Conservation (phyloP, 1,140 invertebrate species). For the Diprion similis region DNA sequence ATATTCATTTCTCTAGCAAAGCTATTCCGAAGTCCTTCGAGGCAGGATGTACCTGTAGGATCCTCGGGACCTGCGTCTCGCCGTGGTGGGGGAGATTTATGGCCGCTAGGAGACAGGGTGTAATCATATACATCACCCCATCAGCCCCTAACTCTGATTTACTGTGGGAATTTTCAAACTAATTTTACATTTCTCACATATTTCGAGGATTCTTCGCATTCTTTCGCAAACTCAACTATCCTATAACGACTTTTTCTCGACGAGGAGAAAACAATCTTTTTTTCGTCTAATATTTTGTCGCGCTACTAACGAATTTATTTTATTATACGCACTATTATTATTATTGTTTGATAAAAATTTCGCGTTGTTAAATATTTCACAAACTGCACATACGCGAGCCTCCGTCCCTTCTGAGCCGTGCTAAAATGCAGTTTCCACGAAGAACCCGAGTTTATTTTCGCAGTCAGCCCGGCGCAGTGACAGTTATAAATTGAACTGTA, state of each 20-base stretch:
- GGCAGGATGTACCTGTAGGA: constrained; percentile 39
- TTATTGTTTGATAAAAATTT: no score
- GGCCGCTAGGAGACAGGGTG: constrained; percentile 54
- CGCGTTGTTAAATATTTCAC: no score
- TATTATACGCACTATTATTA: no score
- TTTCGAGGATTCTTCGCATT: constrained; percentile 30
- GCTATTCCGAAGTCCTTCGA: constrained; percentile 35
- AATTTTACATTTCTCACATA: constrained; percentile 37
- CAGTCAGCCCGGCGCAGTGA: constrained; percentile 24
- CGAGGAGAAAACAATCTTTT: no score
- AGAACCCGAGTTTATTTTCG: constrained; percentile 40
- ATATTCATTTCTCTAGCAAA: constrained; percentile 22
- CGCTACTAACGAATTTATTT: no score
- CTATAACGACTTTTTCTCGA: no score
- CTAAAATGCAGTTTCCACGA: no score
- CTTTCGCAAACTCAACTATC: not conserved
- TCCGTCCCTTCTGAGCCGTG: no score
- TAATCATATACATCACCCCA: constrained; percentile 59
- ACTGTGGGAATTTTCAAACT: constrained; percentile 56
- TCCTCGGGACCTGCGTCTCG: constrained; percentile 32
- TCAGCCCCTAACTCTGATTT: constrained; percentile 57
- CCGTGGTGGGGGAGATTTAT: constrained; percentile 51
- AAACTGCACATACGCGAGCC: no score
- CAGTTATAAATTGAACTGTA: constrained; percentile 50
- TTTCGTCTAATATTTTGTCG: no score